Percentiles rank a stretch among this genome's conserved stretches.
These are phyloP conservation scores for Scaptomyza hsui DNA, from an alignment of 1,140 invertebrate species.

Conservation along the genomic window DNA sequence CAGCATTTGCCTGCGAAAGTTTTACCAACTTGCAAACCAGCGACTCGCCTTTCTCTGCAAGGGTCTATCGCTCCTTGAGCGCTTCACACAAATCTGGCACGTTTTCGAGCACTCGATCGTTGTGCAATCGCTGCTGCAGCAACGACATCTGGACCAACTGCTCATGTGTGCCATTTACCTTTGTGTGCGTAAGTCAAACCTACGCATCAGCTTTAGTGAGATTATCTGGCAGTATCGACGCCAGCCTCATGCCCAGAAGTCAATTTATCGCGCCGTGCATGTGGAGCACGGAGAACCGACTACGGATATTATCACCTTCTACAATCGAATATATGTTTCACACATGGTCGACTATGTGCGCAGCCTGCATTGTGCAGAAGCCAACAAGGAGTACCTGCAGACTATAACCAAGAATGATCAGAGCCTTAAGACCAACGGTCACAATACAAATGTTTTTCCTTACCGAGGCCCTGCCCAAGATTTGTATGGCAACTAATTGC, in stretches of 20 bases:
- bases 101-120: slow-evolving; percentile 96
- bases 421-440: slow-evolving; percentile 3
- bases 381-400: background rate
- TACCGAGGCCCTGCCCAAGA: slow-evolving; percentile 10
- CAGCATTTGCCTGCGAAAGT: slow-evolving; percentile 85
- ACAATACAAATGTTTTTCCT: slow-evolving; percentile 18
- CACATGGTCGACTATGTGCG: slow-evolving; percentile 40
- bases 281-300: slow-evolving; percentile 81
- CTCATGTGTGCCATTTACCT: slow-evolving; percentile 98
- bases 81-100: slow-evolving; percentile 95
- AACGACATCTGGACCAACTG: slow-evolving; percentile 97
- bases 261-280: slow-evolving; percentile 95
- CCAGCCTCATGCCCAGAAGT: slow-evolving; percentile 94
- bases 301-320: slow-evolving; percentile 58
- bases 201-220: slow-evolving; percentile 89
- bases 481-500: slow-evolving; percentile 17
- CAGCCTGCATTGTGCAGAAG: slow-evolving; percentile 12
- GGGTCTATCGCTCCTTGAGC: slow-evolving; percentile 89
- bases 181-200: slow-evolving; percentile 90
- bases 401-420: background rate
- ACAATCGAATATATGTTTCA: slow-evolving; percentile 53
- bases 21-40: slow-evolving; percentile 95
- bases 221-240: slow-evolving; percentile 96
- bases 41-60: slow-evolving; percentile 94
- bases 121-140: slow-evolving; percentile 85